Percentiles rank a stretch among this genome's conserved stretches.
Evolutionary conservation across 2,888 invertebrate genomes (phyloP).

Genomic region (Automeris io): DNA sequence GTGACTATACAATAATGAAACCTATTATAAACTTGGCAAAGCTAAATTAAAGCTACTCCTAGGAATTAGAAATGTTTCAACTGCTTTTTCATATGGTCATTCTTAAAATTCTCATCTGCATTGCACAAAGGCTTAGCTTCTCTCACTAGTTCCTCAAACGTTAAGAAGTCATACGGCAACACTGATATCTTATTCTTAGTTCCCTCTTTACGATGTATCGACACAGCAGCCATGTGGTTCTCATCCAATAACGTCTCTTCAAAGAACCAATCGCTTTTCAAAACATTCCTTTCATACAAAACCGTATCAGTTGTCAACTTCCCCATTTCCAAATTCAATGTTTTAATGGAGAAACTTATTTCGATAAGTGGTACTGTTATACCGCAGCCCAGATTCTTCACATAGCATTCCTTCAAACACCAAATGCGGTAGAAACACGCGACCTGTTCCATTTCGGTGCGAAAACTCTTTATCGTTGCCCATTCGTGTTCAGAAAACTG

Average conservation of each 20-base stretch:
- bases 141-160: constrained; percentile 77
- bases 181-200: constrained; percentile 21
- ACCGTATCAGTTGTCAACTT: constrained; percentile 78
- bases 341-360: constrained; percentile 84
- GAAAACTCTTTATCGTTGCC: constrained; percentile 79
- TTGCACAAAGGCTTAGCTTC: constrained; percentile 59
- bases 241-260: constrained; percentile 88
- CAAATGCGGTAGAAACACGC: constrained; percentile 91
- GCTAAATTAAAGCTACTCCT: neutral
- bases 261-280: constrained; percentile 83
- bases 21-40: neutral
- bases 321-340: constrained; percentile 60
- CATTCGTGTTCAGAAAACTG: constrained; percentile 91
- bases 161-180: constrained; percentile 77
- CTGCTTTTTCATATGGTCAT: constrained; percentile 78
- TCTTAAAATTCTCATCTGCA: constrained; percentile 73
- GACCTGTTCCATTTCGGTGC: constrained; percentile 80
- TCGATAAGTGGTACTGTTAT: constrained; percentile 85
- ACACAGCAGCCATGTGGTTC: constrained; percentile 88
- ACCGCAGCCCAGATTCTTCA: constrained; percentile 93
- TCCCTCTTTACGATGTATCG: constrained; percentile 57
- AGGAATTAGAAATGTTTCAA: constrained; percentile 25
- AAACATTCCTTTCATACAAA: constrained; percentile 78
- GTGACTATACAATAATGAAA: too few species aligned
- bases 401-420: constrained; percentile 96